These are phyloP conservation scores for Psylliodes chrysocephalus DNA, from an alignment of 2,888 invertebrate genomes.

Conservation along the genomic window DNA sequence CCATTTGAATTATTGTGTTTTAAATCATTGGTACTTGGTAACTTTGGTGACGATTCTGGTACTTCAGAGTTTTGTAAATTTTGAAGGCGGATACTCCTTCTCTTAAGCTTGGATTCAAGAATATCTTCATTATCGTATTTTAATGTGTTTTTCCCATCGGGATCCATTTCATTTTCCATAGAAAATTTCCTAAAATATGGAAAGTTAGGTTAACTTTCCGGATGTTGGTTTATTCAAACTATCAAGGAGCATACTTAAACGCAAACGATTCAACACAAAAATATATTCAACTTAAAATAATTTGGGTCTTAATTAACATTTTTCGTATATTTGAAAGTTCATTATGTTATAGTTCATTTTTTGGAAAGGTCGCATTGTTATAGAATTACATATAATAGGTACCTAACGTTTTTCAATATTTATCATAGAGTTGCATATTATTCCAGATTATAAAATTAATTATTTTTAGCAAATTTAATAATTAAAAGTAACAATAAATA, in stretches of 20 bases:
- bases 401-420: constrained; percentile 8
- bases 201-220: neutral
- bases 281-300: no score
- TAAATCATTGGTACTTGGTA: neutral
- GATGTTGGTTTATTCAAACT: neutral
- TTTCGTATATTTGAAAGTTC: no score
- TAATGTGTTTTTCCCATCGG: neutral
- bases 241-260: no score
- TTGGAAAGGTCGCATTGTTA: no score
- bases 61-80: neutral
- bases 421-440: neutral
- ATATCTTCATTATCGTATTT: neutral
- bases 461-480: constrained; percentile 5
- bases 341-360: no score
- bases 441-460: neutral
- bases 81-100: constrained; percentile 21
- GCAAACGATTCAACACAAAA: no score
- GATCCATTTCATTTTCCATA: neutral
- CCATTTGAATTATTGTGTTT: neutral
- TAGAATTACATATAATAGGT: neutral
- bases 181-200: neutral
- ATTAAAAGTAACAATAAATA: constrained; percentile 7
- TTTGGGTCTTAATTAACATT: no score
- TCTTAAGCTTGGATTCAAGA: constrained; percentile 1
- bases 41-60: constrained; percentile 4